Evolutionary conservation across 1,140 invertebrate genomes (phyloP), one percentile per base, ranked within the genome.

Genomic region (Theocolax elegans): DNA sequence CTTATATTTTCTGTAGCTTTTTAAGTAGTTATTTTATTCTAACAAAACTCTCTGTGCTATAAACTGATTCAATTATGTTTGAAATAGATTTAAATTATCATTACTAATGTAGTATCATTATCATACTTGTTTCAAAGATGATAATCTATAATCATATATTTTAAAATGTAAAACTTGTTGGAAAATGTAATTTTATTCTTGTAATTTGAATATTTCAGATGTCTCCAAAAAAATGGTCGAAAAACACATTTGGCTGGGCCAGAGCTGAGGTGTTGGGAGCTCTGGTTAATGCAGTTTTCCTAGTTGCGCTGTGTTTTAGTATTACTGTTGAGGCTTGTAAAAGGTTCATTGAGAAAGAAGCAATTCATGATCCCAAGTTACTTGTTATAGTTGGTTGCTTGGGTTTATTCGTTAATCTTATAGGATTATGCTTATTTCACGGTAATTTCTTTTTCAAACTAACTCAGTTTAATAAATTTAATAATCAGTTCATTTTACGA

Each of bases 241-340:
- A 96, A 85, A 97, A 97, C 81, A 97, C 95, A 4, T 97, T 97
- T 80, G 95, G 95, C 8, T 97, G 95, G 95, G 95, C 95, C 1
- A 88, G 95, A 75, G 94, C 95, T 0, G 95, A 97, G 86, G 94
- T 97, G 0, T 82, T 97, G n/a, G 95, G 95, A n/a, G 94, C 95
- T 1, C 84, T 97, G 51, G 93, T 97, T 0, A 97, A 97, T 84
- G 94, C 95, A 2, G 94, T 97, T 25, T 97, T 97, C 82, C 88
- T 97, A 44, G 93, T 95, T n/a, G 95, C 95, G 12, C 84, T 97
- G 27, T 97, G 95, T 85, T 97, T 97, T 86, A 95, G 94, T 70
- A 95, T 97, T 76, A 92, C 93, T 1, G 93, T 97, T 31, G 95
- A 97, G 82, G 94, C 95, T 1, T 91, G 92, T 75, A 96, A 97